Conservation (phyloP, 2,797 vertebrate genomes). For the Brotula barbata region DNA sequence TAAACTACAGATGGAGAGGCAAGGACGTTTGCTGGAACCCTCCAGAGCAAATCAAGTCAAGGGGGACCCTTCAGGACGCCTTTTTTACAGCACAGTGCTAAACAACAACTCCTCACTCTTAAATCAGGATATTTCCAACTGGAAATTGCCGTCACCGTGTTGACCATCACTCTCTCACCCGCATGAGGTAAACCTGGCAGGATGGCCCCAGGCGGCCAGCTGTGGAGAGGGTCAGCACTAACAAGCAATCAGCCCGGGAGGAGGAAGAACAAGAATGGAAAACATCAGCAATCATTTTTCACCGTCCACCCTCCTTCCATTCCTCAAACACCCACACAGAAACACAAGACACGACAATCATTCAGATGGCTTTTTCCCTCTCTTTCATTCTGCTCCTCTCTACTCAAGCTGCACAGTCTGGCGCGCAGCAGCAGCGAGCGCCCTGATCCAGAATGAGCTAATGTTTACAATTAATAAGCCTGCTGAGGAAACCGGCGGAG, state of each 20-base stretch:
- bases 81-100: constrained; percentile 31
- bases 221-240: constrained; percentile 65
- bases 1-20: constrained; percentile 1
- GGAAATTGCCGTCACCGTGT: constrained; percentile 52
- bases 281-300: constrained; percentile 48
- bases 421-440: constrained; percentile 33
- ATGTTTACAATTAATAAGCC: constrained; percentile 73
- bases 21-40: constrained; percentile 5
- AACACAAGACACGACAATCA: constrained; percentile 45
- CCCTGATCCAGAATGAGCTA: constrained; percentile 65
- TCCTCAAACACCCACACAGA: constrained; percentile 64
- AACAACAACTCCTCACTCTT: constrained; percentile 34
- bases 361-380: constrained; percentile 8
- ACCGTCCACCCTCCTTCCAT: constrained; percentile 43
- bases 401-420: constrained; percentile 43
- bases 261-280: constrained; percentile 58
- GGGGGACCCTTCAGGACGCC: constrained; percentile 26
- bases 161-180: constrained; percentile 62
- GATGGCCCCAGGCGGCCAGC: constrained; percentile 60
- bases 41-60: constrained; percentile 21
- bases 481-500: constrained; percentile 59
- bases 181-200: constrained; percentile 64
- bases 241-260: constrained; percentile 64
- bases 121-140: constrained; percentile 52
- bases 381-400: constrained; percentile 32